Conservation (phyloP, 2,797 vertebrate species). For the Prunella strophiata region DNA sequence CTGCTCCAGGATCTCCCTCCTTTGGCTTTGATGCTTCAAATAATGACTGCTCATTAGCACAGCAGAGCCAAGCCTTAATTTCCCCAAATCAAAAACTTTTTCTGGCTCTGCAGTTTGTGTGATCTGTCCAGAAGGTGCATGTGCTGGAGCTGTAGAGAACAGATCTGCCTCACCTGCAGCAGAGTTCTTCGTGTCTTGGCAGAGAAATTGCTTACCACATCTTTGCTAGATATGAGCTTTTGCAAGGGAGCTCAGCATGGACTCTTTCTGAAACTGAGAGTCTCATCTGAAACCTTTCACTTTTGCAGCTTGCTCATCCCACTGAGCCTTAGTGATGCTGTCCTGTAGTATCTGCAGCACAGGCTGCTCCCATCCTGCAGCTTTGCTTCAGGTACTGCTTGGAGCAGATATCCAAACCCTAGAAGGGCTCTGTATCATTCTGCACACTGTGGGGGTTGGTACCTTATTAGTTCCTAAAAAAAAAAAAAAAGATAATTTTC, state of each 20-base stretch:
- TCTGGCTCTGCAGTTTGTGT: not conserved
- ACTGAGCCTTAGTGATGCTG: not conserved
- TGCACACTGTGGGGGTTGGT: not conserved
- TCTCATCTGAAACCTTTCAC: not conserved
- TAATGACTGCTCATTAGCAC: not conserved
- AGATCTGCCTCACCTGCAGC: not conserved
- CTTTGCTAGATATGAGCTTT: not conserved
- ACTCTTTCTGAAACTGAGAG: not conserved
- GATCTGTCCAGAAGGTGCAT: not conserved
- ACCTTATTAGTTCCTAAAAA: not conserved
- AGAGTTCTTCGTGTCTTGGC: accelerated
- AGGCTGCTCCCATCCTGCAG: not conserved
- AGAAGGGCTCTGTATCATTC: not conserved
- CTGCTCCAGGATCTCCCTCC: not conserved
- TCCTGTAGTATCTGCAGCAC: not conserved
- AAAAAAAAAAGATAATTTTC: accelerated
- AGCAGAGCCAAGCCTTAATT: not conserved
- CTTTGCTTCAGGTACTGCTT: not conserved
- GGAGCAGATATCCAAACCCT: not conserved
- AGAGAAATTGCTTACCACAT: not conserved
- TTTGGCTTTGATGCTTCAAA: not conserved
- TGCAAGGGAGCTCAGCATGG: not conserved
- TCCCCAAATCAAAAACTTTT: not conserved
- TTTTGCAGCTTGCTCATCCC: not conserved
- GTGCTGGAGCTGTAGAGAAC: not conserved